These are phyloP conservation scores for Globodera rostochiensis DNA, from an alignment of 1,140 invertebrate genomes.

Conservation along the genomic window DNA sequence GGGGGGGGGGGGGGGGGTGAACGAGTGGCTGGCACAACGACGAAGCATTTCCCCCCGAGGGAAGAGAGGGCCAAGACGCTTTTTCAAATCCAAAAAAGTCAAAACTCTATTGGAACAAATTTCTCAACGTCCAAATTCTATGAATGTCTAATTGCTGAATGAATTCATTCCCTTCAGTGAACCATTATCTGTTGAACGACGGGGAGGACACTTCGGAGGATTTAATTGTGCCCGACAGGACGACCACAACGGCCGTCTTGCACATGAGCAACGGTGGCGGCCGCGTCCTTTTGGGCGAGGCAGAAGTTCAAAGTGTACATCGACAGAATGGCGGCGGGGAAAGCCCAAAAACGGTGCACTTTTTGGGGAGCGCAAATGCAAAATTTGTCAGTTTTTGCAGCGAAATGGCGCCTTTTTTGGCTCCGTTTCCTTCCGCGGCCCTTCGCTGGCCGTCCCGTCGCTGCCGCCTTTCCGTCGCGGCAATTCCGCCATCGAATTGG, in stretches of 20 bases:
- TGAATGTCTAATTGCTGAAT: too few species aligned
- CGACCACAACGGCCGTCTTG: neutral
- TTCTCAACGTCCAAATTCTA: too few species aligned
- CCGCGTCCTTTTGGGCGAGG: too few species aligned
- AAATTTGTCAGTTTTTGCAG: neutral
- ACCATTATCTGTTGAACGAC: slow-evolving; percentile 28
- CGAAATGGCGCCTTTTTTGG: neutral
- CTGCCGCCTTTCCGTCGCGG: neutral
- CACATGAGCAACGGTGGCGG: neutral
- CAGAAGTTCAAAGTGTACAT: neutral
- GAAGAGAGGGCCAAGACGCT: too few species aligned
- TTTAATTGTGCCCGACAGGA: neutral
- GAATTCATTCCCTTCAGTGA: neutral
- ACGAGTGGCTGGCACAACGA: too few species aligned
- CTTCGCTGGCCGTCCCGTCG: neutral
- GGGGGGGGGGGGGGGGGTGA: neutral
- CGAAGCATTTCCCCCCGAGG: too few species aligned
- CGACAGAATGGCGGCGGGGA: neutral
- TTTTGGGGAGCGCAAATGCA: neutral
- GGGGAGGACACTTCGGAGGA: neutral
- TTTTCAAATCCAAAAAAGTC: too few species aligned
- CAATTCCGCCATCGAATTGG: slow-evolving; percentile 18
- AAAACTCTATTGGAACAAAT: too few species aligned
- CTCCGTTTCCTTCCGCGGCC: neutral
- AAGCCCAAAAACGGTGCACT: neutral